Evolutionary conservation across 2,113 vertebrate genomes (phyloP).

Genomic region (Cheirogaleus medius): DNA sequence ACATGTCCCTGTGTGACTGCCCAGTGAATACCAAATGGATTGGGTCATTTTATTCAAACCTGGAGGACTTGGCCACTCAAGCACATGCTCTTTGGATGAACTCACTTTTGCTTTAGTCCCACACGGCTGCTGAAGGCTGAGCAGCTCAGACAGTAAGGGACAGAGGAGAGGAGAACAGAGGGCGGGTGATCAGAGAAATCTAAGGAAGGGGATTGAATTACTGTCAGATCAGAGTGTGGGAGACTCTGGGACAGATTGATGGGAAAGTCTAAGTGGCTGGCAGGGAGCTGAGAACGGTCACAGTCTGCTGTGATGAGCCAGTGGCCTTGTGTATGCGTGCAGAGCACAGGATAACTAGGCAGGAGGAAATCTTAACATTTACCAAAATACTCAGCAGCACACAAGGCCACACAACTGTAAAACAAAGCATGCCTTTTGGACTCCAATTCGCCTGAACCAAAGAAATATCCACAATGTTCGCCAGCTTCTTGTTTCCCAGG

Average conservation of each 20-base stretch:
- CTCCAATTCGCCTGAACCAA: neutral
- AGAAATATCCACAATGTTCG: neutral
- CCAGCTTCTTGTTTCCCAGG: neutral
- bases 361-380: neutral
- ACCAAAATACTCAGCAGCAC: neutral
- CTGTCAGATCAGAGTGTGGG: constrained; percentile 40
- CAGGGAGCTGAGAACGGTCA: constrained; percentile 32
- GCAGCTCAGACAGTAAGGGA: constrained; percentile 54
- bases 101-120: constrained; percentile 75
- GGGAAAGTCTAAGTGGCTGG: constrained; percentile 23
- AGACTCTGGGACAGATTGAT: constrained; percentile 26
- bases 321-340: constrained; percentile 10
- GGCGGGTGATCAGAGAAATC: constrained; percentile 59
- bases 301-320: neutral
- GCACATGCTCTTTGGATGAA: constrained; percentile 81
- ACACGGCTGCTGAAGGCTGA: constrained; percentile 69
- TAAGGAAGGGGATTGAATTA: constrained; percentile 52
- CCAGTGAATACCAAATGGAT: constrained; percentile 75
- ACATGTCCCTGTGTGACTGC: constrained; percentile 77
- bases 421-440: neutral
- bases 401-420: neutral
- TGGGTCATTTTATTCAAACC: constrained; percentile 79
- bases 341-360: neutral
- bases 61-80: constrained; percentile 72
- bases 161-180: constrained; percentile 54